Base-by-base conservation (phyloP, 2,888 invertebrate species). In the Aspidiotus destructor region DNA sequence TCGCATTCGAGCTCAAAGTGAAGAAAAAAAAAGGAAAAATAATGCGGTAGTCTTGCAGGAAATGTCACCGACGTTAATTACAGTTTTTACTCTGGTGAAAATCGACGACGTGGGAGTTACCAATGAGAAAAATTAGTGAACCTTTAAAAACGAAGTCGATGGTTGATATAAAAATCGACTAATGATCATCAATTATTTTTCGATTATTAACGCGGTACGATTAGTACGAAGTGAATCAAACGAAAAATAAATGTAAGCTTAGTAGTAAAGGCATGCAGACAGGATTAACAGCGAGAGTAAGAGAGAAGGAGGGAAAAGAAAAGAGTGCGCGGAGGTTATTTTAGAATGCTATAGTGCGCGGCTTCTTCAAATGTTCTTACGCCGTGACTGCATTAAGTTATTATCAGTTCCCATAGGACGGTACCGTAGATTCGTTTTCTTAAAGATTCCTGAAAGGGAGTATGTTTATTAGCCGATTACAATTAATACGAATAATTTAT, bases 341-440 rank as follows among this genome's bases (percentile, higher is more conserved):
- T 28, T 28, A 3, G 28, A 5, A 28, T 28, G 5, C 28, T 28
- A n/a, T 5, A 5, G 28, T 1, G 5, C 52, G 62, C 62, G 62
- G 62, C 62, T 62, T 62, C 62, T 62, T 62, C 62, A 62, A 62
- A 62, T 62, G 62, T 48, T 28, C 52, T 48, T 6, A 48, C 52
- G 62, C 62, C 62, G 62, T 62, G 62, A 62, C 62, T 62, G 52
- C 62, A 62, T 62, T 62, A 62, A 62, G 62, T 62, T 62, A 62
- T 62, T 62, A 62, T 62, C 62, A 62, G 52, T 62, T 62, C 62
- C 62, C 62, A 62, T 40, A 44, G 40, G 44, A 40, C 62, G 40
- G 52, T 52, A 44, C 52, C 42, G 52, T 48, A 48, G 48, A 48
- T 48, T 13, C 48, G 48, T 48, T 48, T 48, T 48, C 28, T 28